A percentile compares a stretch with the other conserved stretches of the same genome.
Conservation (phyloP, 2,113 vertebrate species). For the Zosterops pallidus region DNA sequence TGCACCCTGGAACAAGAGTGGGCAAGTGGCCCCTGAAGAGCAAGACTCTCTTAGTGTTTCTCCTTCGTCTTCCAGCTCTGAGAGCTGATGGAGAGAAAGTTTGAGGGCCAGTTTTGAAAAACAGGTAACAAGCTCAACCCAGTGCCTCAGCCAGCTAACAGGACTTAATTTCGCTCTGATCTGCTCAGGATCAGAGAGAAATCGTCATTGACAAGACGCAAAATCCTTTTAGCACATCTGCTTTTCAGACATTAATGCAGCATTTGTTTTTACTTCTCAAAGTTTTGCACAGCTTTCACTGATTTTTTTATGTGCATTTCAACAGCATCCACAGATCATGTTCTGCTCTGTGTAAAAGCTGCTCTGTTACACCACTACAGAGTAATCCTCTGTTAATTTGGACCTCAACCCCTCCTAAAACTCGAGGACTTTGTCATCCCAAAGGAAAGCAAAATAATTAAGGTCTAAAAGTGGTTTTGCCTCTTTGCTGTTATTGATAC, state of each 20-base stretch:
- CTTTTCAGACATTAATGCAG: neutral
- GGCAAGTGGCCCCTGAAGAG: neutral
- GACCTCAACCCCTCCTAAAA: neutral
- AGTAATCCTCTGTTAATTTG: neutral
- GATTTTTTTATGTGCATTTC: neutral
- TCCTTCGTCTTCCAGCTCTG: neutral
- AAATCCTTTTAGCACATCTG: neutral
- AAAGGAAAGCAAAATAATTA: neutral
- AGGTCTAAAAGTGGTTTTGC: neutral
- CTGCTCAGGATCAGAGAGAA: neutral
- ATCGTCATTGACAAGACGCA: accelerated
- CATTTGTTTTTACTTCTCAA: neutral
- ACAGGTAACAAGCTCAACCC: accelerated
- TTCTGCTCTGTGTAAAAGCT: neutral
- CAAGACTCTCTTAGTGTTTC: neutral
- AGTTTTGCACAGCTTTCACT: neutral
- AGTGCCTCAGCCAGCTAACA: neutral
- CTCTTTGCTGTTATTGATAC: neutral
- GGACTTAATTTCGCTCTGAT: neutral
- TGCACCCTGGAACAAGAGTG: neutral
- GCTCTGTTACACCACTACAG: neutral
- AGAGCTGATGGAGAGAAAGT: neutral
- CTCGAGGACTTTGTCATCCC: neutral
- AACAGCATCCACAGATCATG: neutral
- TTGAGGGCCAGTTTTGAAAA: neutral